Evolutionary conservation across 2,113 vertebrate species (phyloP).

Genomic region (Monopterus albus): DNA sequence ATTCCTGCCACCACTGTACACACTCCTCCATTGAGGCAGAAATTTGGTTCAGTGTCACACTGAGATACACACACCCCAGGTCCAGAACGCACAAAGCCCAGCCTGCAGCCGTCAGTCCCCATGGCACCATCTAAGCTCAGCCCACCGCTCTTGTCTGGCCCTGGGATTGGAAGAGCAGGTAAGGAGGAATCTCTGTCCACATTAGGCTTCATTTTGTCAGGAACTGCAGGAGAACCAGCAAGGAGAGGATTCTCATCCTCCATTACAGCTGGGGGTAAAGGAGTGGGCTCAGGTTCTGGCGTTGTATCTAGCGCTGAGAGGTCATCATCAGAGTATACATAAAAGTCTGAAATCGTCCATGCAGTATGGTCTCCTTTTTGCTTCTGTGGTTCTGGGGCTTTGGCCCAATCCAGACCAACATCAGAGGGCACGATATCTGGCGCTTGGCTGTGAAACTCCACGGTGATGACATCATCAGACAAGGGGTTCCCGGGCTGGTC

Average conservation of each 20-base stretch:
- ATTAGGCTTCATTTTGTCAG: conserved; percentile 46
- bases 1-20: conserved; percentile 73
- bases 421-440: conserved; percentile 65
- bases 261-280: conserved; percentile 78
- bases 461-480: conserved; percentile 79
- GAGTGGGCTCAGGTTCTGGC: conserved; percentile 85
- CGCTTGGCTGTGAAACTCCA: conserved; percentile 86
- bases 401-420: conserved; percentile 60
- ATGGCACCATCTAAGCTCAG: conserved; percentile 57
- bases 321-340: conserved; percentile 89
- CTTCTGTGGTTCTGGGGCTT: conserved; percentile 64
- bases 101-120: conserved; percentile 66
- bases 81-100: conserved; percentile 72
- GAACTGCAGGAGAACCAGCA: conserved; percentile 62
- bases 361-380: conserved; percentile 82
- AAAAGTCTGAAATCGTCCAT: conserved; percentile 88
- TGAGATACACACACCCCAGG: conserved; percentile 73
- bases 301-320: conserved; percentile 89
- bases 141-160: conserved; percentile 32
- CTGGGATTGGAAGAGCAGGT: conserved; percentile 44
- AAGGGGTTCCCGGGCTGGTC: conserved; percentile 67
- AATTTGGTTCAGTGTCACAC: conserved; percentile 73
- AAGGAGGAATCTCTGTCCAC: conserved; percentile 9
- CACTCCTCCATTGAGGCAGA: conserved; percentile 77
- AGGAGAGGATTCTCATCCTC: conserved; percentile 80